Base-by-base conservation (phyloP, 1,140 invertebrate genomes). In the Physella acuta region DNA sequence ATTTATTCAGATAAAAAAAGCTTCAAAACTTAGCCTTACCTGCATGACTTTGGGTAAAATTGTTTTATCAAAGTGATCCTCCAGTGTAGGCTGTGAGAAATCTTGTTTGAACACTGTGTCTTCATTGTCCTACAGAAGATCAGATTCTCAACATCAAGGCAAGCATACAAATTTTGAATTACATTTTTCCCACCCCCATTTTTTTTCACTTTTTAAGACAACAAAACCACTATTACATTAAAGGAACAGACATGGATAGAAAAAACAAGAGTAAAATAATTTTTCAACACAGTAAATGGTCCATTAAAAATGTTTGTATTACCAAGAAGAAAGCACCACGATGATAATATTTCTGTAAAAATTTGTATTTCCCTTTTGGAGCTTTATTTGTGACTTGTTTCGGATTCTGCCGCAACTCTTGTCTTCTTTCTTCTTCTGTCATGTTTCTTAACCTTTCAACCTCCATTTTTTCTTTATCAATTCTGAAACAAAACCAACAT, bases 1-100 rank as follows among this genome's bases (percentile, higher is more conserved):
- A n/a, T n/a, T n/a, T n/a, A n/a, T n/a, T n/a, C n/a, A n/a, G n/a
- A n/a, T n/a, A n/a, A n/a, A n/a, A n/a, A n/a, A n/a, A n/a, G n/a
- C n/a, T n/a, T n/a, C n/a, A n/a, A n/a, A n/a, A n/a, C n/a, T n/a
- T n/a, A n/a, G n/a, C n/a, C 79, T 68, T 75, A 89, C 88, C 88
- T 99, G 97, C 97, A 99, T 99, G 71, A 99, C 97, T 88, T 99
- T 98, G 4, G 98, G 98, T 64, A 99, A 82, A 74, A 99, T 92
- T 53, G 96, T 97, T 85, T 99, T 99, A 82, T 99, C 95, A 85
- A 99, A 99, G 82, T 98, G 95, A 90, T 99, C 98, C 79, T 99
- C 98, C 70, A 99, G 85, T 0, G 98, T 99, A 0, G 97, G 93
- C 74, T 93, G 92, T 11, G 97, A 94, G 83, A 97, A 99, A 82